Percentiles rank a stretch among this genome's conserved stretches.
Conservation (phyloP, 2,888 invertebrate species). For the Liodrosophila aerea region DNA sequence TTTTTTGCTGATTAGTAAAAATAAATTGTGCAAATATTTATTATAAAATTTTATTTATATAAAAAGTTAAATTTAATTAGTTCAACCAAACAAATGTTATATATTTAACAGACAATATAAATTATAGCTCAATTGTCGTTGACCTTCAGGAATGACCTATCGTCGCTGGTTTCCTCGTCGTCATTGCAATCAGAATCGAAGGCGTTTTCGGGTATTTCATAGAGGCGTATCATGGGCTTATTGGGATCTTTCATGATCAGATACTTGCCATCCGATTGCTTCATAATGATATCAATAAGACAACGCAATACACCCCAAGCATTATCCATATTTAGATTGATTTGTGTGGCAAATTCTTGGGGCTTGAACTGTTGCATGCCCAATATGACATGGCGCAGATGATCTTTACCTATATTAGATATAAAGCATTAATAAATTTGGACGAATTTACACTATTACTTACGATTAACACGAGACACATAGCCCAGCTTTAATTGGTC, state of each 20-base stretch:
- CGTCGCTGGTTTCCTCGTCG: slow-evolving; percentile 64
- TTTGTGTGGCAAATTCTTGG: slow-evolving; percentile 98
- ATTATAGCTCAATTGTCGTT: slow-evolving; percentile 1
- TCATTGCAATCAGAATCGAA: slow-evolving; percentile 92
- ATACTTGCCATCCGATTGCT: slow-evolving; percentile 97
- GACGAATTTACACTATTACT: too few species aligned
- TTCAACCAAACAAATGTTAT: too few species aligned
- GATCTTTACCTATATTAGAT: slow-evolving; percentile 84
- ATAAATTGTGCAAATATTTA: too few species aligned
- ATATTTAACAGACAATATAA: too few species aligned
- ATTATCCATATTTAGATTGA: slow-evolving; percentile 99
- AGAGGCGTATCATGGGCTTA: slow-evolving; percentile 98
- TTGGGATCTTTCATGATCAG: slow-evolving; percentile 99
- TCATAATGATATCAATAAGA: slow-evolving; percentile 98
- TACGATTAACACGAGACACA: slow-evolving; percentile 94
- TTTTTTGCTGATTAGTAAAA: too few species aligned
- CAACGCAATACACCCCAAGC: slow-evolving; percentile 99
- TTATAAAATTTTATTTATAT: too few species aligned
- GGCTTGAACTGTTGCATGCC: slow-evolving; percentile 99
- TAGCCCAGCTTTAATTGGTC: slow-evolving; percentile 99
- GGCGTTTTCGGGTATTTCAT: slow-evolving; percentile 99
- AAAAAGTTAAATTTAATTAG: too few species aligned
- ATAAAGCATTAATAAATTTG: neutral
- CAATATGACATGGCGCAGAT: slow-evolving; percentile 96
- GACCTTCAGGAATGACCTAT: slow-evolving; percentile 17